phyloP scores from a whole-genome alignment of 2,888 invertebrate species.

The Philaethria dido region DNA sequence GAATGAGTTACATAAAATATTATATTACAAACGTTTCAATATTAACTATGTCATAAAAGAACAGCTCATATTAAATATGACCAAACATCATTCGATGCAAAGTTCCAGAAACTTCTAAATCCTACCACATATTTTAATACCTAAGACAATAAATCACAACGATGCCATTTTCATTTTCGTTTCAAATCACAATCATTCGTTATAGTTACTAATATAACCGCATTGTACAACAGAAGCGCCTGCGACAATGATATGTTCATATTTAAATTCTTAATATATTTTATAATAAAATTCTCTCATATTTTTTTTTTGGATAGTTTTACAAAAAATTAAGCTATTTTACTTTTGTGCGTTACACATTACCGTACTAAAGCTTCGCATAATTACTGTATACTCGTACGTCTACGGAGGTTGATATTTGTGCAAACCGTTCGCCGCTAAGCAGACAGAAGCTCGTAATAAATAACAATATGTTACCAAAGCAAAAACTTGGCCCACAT shows the following conservation, averaged over 20 bases:
- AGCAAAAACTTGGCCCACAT: slow-evolving; percentile 19
- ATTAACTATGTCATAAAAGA: neutral
- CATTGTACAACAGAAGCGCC: slow-evolving; percentile 14
- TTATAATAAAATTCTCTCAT: neutral
- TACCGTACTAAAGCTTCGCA: neutral
- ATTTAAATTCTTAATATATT: neutral
- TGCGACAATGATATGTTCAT: slow-evolving; percentile 16
- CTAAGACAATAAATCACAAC: slow-evolving; percentile 17
- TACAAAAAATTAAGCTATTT: neutral
- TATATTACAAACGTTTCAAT: neutral
- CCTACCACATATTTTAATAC: neutral
- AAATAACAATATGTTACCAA: slow-evolving; percentile 14
- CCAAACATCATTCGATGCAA: neutral
- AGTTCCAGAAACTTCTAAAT: slow-evolving; percentile 1
- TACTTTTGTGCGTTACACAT: neutral
- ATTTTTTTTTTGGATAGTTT: neutral
- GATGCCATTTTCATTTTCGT: neutral
- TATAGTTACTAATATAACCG: neutral
- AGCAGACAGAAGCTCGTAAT: slow-evolving; percentile 11
- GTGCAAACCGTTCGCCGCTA: neutral
- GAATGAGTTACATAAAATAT: neutral
- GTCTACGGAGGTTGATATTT: neutral
- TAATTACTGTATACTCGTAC: neutral
- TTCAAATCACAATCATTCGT: slow-evolving; percentile 6
- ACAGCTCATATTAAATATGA: neutral